Percentiles rank a stretch among this genome's conserved stretches.
Conservation (phyloP, 2,888 invertebrate species). For the Napeogenes sylphis region DNA sequence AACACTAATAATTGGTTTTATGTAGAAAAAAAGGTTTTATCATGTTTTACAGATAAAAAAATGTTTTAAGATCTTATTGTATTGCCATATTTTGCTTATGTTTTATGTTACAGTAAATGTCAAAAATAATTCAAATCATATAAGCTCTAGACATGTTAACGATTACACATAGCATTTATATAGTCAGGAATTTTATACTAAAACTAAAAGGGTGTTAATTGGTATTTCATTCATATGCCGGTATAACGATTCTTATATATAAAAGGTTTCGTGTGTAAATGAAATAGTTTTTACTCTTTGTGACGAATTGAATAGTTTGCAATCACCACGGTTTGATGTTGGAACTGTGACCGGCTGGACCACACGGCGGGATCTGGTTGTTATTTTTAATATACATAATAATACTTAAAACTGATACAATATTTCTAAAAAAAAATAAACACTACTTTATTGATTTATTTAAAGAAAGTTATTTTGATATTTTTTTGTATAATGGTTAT, state of each 20-base stretch:
- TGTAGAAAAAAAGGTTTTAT: too few relatives aligned
- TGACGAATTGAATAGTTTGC: slow-evolving; percentile 65
- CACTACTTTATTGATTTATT: too few relatives aligned
- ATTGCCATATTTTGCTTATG: too few relatives aligned
- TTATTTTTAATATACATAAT: neutral
- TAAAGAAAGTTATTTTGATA: too few relatives aligned
- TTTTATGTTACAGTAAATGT: too few relatives aligned
- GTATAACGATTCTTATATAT: slow-evolving; percentile 17
- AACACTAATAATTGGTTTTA: too few relatives aligned
- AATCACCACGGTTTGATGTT: slow-evolving; percentile 61
- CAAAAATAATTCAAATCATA: too few relatives aligned
- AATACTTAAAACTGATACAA: neutral
- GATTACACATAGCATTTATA: too few relatives aligned
- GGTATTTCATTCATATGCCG: slow-evolving; percentile 17
- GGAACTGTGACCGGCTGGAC: slow-evolving; percentile 45
- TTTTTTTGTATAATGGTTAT: too few relatives aligned
- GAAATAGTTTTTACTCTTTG: slow-evolving; percentile 65
- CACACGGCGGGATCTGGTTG: slow-evolving; percentile 34
- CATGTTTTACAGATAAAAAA: too few relatives aligned
- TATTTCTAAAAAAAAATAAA: neutral
- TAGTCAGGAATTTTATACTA: slow-evolving; percentile 1
- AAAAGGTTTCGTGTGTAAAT: slow-evolving; percentile 48
- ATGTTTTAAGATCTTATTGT: too few relatives aligned
- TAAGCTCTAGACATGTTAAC: too few relatives aligned
- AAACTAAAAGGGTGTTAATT: slow-evolving; percentile 20